Evolutionary conservation across 2,888 invertebrate genomes (phyloP), one percentile per base, ranked within the genome.

Genomic region (Balanococcus diminutus): DNA sequence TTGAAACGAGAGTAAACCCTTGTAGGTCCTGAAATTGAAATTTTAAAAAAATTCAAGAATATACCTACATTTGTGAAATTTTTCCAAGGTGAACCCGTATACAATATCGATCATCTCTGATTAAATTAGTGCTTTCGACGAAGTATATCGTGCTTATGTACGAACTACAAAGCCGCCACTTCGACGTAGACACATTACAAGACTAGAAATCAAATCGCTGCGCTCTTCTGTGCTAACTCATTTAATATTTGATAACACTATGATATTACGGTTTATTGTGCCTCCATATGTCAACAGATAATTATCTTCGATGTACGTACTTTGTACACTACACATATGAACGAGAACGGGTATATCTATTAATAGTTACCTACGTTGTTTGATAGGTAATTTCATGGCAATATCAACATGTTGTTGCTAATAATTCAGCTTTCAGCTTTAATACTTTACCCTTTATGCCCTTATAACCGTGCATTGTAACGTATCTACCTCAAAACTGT

Each of bases 261-360:
- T 19, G 19, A 51, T 51, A 19, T 51, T 51, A 51, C 51, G 8
- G 51, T 51, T 51, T n/a, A 51, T 51, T 51, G 51, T 51, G 19
- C 51, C 51, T 51, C 51, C 6, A 51, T 51, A 19, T 51, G 19
- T 51, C 19, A 51, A 51, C 19, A 51, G 51, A 51, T 51, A 51
- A 51, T 51, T 51, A 51, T 51, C 51, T 51, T 51, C 51, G 8
- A 51, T 51, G 51, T 51, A 51, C 36, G n/a, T n/a, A n/a, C 36
- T 36, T 6, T 36, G 8, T 8, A 36, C 8, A 36, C 3, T 36
- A 36, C 19, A 51, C 51, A 19, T 51, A 19, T 51, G 19, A 51
- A 51, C 51, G 51, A 51, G 51, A 67, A 25, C 61, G 61, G 28
- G 51, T 67, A 67, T 67, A 67, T 67, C 61, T 67, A 67, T 67